Percentiles rank a stretch among this genome's conserved stretches.
These are phyloP conservation scores for Sphaerophoria taeniata DNA, from an alignment of 2,888 invertebrate species.

Conservation along the genomic window DNA sequence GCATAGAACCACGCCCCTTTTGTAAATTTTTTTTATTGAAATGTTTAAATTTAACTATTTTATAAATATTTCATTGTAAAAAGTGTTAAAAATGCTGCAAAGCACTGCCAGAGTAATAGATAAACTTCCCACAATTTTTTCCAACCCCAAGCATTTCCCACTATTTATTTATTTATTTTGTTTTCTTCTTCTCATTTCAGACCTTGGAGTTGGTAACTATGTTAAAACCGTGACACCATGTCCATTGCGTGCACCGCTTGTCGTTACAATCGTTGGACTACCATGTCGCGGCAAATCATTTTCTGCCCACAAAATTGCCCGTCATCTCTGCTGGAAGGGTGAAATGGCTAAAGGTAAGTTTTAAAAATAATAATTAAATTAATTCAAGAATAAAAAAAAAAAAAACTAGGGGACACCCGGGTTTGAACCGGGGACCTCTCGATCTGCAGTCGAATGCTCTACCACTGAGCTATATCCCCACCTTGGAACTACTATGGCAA, in stretches of 20 bases:
- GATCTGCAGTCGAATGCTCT: conserved; percentile 78
- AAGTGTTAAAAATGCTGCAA: too few species aligned
- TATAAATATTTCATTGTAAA: too few species aligned
- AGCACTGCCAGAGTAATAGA: too few species aligned
- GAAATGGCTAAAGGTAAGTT: conserved; percentile 90
- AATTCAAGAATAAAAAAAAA: conserved; percentile 38
- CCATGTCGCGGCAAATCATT: conserved; percentile 97
- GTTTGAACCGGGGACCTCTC: conserved; percentile 78
- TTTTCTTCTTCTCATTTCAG: conserved; percentile 51
- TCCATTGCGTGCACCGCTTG: conserved; percentile 85
- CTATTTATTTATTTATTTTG: neutral
- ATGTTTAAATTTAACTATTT: too few species aligned
- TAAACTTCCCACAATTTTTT: too few species aligned
- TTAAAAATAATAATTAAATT: neutral
- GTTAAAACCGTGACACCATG: conserved; percentile 80
- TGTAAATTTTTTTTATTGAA: too few species aligned
- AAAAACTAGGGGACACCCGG: conserved; percentile 76
- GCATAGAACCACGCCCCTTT: too few species aligned
- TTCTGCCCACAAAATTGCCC: conserved; percentile 92
- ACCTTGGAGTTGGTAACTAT: conserved; percentile 53
- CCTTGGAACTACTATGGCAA: neutral
- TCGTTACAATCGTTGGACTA: conserved; percentile 94
- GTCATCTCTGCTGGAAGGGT: conserved; percentile 96
- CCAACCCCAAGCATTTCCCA: neutral
- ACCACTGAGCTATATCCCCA: conserved; percentile 77